Conservation (phyloP, 1,140 invertebrate genomes). For the Euwallacea similis region DNA sequence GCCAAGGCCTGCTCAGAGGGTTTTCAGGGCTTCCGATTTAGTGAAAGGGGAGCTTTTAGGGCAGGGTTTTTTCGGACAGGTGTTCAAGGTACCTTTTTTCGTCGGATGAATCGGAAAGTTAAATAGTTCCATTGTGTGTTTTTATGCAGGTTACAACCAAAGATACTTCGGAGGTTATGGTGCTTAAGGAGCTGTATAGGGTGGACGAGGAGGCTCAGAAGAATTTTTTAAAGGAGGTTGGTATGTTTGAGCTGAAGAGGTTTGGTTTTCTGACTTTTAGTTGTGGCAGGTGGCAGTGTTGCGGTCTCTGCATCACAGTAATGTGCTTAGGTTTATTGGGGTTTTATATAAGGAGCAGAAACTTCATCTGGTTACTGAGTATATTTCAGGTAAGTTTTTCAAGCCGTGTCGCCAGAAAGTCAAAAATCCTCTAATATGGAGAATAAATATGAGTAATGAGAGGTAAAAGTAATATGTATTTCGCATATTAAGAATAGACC, state of each 20-base stretch:
- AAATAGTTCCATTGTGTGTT: no score
- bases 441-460: no score
- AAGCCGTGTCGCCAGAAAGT: background rate
- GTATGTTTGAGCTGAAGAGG: conserved; percentile 54
- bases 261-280: conserved; percentile 29
- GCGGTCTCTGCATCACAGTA: conserved; percentile 82
- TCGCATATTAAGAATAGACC: no score
- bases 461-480: no score
- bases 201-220: conserved; percentile 93
- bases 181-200: conserved; percentile 89
- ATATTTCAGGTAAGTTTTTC: conserved; percentile 65
- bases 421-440: background rate
- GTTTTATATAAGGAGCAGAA: conserved; percentile 92
- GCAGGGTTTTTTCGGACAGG: conserved; percentile 92
- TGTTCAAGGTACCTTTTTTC: conserved; percentile 70
- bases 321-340: conserved; percentile 89
- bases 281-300: conserved; percentile 76
- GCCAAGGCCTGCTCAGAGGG: conserved; percentile 72
- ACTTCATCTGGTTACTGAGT: conserved; percentile 89
- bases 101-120: no score
- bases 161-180: conserved; percentile 90
- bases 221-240: conserved; percentile 85
- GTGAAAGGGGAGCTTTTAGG: conserved; percentile 88
- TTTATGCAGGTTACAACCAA: conserved; percentile 66
- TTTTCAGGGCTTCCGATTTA: conserved; percentile 87